Base-by-base conservation (phyloP, 2,888 invertebrate species). In the Chloroclystis v-ata region DNA sequence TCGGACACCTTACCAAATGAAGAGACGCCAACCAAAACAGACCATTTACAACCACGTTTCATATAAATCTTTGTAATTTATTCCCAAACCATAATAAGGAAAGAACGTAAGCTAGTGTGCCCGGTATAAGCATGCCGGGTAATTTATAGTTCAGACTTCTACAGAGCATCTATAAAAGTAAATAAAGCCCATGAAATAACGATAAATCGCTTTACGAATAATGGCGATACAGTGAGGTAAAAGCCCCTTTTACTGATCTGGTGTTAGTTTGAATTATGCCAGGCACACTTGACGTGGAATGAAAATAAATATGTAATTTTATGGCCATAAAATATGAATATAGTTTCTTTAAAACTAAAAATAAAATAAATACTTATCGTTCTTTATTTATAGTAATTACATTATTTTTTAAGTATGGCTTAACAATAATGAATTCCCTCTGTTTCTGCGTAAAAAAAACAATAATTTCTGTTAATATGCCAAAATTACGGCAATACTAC, bases 61-160 rank as follows among this genome's bases (percentile, higher is more conserved):
- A 35, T 46, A 83, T 85, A 85, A 85, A 86, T 86, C 84, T 80
- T 60, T 69, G 65, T 82, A 85, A 86, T 85, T 85, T 85, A 86
- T 86, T 80, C 73, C 81, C 77, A 60, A 79, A 82, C 78, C 80
- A 84, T 85, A 84, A 84, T 84, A 85, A 78, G 78, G 80, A 83
- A 83, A 84, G 82, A 78, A 78, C 49, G 49, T 72, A 69, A 67
- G 69, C 66, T 66, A 70, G 72, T 74, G 61, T 70, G 78, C 78
- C 78, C 75, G 67, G 69, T 63, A 72, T 71, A 64, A 73, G 76
- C 66, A 69, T 67, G 64, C 65, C 59, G 52, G 47, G 54, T 83
- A 78, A 86, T 87, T 87, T 87, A 87, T 84, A 73, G 77, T 75
- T 61, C 54, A 73, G 73, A 75, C 75, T 76, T 72, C 67, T 71